Base-by-base conservation (phyloP, 2,113 vertebrate species). In the Emydura subglobosa region DNA sequence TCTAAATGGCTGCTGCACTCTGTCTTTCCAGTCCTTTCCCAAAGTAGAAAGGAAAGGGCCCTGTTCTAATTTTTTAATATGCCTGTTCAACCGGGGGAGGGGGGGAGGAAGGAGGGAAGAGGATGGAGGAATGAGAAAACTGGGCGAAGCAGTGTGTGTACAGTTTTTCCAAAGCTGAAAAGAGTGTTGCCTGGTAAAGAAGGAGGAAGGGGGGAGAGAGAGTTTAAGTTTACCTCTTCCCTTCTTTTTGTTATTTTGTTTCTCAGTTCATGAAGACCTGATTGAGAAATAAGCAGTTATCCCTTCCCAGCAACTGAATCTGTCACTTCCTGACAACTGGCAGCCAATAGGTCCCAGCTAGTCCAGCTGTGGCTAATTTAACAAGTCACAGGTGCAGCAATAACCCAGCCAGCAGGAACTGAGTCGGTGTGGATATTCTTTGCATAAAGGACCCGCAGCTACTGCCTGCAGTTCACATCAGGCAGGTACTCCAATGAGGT, bases 351-450 rank as follows among this genome's bases (percentile, higher is more conserved):
- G 81, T 92, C 94, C 87, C 89, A 92, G 88, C n/a, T 76, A 96
- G 94, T 87, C 92, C 93, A 96, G 92, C 91, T 96, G 95, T 59
- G 85, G 91, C 79, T 95, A 82, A 97, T 91, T 96, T 92, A 92
- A 92, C 74, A 96, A 95, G 94, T 94, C 96, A 96, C 95, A 97
- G 96, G 95, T 96, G 94, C 96, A 94, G 85, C 91, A 96, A 89
- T 96, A 96, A 97, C 83, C 49, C 59, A 94, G 34, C 80, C 94
- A 97, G 97, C 95, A 95, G 89, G 92, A 95, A 91, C 49, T 51
- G 81, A 91, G 68, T 87, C 14, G 14, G 27, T 90, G 79, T 74
- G 72, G 78, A 84, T 94, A 85, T 44, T 83, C 68, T 95, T 83
- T 49, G 57, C 50, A 68, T 54, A 79, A 1, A 88, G 94, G 65